phyloP scores from a whole-genome alignment of 1,140 invertebrate genomes.

The Musca vetustissima region DNA sequence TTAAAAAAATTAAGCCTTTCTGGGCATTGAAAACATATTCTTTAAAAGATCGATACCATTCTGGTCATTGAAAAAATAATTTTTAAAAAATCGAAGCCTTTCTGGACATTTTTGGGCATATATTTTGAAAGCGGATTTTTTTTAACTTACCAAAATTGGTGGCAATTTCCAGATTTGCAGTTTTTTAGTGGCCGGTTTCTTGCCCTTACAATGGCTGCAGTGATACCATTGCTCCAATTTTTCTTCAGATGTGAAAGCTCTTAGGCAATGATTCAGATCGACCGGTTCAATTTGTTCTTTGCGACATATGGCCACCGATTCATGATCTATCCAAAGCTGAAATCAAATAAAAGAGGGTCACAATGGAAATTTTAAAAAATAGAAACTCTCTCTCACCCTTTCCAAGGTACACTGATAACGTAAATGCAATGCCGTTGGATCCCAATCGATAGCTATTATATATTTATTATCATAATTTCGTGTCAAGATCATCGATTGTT shows the following conservation, averaged over 20 bases:
- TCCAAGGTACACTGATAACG: slow-evolving; percentile 82
- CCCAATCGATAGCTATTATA: slow-evolving; percentile 66
- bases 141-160: slow-evolving; percentile 74
- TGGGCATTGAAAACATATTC: too few species aligned
- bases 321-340: slow-evolving; percentile 71
- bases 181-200: slow-evolving; percentile 83
- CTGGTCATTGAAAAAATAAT: too few species aligned
- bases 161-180: slow-evolving; percentile 87
- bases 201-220: slow-evolving; percentile 78
- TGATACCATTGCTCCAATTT: slow-evolving; percentile 82
- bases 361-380: too few species aligned
- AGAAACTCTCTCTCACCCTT: slow-evolving; percentile 68
- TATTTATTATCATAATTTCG: slow-evolving; percentile 50
- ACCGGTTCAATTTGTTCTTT: slow-evolving; percentile 76
- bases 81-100: too few species aligned
- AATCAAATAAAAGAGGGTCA: slow-evolving; percentile 52
- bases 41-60: too few species aligned
- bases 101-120: too few species aligned
- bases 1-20: too few species aligned
- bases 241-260: slow-evolving; percentile 84
- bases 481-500: slow-evolving; percentile 38
- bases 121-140: neutral
- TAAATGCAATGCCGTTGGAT: slow-evolving; percentile 85
- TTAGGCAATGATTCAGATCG: slow-evolving; percentile 76
- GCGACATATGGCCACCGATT: slow-evolving; percentile 68